phyloP scores from a whole-genome alignment of 2,113 vertebrate species.

The Chaenocephalus aceratus region DNA sequence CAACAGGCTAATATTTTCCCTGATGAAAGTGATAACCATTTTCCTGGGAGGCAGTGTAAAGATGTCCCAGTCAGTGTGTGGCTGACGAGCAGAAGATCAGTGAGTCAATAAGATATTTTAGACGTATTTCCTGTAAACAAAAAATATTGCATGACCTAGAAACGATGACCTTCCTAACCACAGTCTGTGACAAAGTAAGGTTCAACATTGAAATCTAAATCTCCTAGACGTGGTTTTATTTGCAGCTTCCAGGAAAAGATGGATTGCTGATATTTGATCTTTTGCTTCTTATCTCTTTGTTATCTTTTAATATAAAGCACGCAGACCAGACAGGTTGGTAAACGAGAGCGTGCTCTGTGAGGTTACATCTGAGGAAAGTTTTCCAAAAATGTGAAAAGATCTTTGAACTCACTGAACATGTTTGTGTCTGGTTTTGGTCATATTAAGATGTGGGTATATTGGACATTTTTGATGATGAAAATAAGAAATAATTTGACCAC shows the following conservation, averaged over 20 bases:
- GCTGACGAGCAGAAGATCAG: neutral
- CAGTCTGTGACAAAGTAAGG: neutral
- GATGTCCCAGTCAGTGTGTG: neutral
- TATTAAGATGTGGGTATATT: too few relatives aligned
- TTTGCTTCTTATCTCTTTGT: neutral
- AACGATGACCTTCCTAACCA: neutral
- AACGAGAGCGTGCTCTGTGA: neutral
- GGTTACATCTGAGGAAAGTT: neutral
- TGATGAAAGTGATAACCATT: neutral
- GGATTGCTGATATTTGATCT: neutral
- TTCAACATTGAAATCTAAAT: neutral
- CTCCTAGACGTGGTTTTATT: neutral
- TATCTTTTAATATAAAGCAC: constrained; percentile 17
- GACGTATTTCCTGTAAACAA: constrained; percentile 6
- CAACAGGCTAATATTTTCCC: too few relatives aligned
- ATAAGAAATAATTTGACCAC: too few relatives aligned
- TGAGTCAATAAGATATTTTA: neutral
- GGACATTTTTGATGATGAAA: too few relatives aligned
- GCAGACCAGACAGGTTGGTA: neutral
- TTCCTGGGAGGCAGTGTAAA: neutral
- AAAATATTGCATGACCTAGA: neutral
- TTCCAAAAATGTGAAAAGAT: neutral
- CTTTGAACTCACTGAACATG: too few relatives aligned
- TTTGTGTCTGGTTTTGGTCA: too few relatives aligned
- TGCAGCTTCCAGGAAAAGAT: neutral